Percentiles rank a stretch among this genome's conserved stretches.
Conservation (phyloP, 1,140 invertebrate genomes). For the Pseudomyrmex gracilis region DNA sequence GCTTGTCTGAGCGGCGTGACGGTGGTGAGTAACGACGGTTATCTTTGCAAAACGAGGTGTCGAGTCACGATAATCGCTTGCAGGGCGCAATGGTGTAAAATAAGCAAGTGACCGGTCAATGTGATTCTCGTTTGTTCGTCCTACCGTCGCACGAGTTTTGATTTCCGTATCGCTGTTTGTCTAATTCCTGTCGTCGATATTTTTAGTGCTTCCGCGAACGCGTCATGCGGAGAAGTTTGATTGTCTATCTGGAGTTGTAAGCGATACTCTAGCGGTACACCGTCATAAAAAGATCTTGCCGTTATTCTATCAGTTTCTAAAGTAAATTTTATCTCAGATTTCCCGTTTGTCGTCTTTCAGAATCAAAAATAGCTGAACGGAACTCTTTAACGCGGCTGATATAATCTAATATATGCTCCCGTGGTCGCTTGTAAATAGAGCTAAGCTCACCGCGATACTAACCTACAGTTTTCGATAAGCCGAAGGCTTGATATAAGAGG, state of each 20-base stretch:
- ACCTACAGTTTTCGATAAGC: neutral
- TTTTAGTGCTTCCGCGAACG: neutral
- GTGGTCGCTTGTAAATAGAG: neutral
- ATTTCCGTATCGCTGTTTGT: no score
- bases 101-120: no score
- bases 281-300: neutral
- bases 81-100: no score
- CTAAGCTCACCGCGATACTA: neutral
- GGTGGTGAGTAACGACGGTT: no score
- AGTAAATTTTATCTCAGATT: neutral
- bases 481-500: neutral
- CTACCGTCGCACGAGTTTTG: no score
- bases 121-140: no score
- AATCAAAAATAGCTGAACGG: neutral
- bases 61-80: no score
- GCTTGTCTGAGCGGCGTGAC: no score
- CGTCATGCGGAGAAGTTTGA: no score
- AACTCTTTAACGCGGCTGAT: neutral
- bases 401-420: constrained; percentile 2
- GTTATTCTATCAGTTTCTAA: neutral
- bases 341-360: neutral
- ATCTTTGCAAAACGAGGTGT: no score
- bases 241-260: neutral
- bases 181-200: no score
- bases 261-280: neutral